Evolutionary conservation across 37 sponge, comb jelly and placozoan genomes (phyloP).

Genomic region (Chondrosia reniformis): DNA sequence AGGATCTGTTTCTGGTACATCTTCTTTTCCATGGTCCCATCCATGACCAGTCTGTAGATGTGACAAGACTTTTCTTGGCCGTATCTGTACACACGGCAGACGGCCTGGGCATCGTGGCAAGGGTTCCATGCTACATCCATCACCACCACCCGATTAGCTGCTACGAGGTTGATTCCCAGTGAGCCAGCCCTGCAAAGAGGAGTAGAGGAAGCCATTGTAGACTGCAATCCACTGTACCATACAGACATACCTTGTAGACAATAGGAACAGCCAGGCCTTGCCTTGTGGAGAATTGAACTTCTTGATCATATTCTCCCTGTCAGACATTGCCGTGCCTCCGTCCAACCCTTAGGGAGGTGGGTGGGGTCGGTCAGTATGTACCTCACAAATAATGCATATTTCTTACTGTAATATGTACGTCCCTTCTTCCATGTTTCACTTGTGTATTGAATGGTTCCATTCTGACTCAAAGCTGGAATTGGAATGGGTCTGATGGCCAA

Average conservation of each 20-base stretch:
- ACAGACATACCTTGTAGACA: conserved; percentile 72
- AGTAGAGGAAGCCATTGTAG: not conserved
- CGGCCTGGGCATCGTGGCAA: conserved; percentile 97
- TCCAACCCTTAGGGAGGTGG: conserved; percentile 62
- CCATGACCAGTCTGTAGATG: conserved; percentile 92
- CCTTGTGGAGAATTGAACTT: conserved; percentile 62
- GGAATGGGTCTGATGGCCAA: conserved; percentile 55
- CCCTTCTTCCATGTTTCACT: conserved; percentile 73
- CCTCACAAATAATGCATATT: not conserved
- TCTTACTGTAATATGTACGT: conserved; percentile 64
- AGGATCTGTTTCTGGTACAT: conserved; percentile 95
- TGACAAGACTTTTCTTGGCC: conserved; percentile 84
- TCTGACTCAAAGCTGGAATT: not conserved
- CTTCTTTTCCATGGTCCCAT: conserved; percentile 87
- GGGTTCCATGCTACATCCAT: conserved; percentile 98
- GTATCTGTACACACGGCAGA: conserved; percentile 93
- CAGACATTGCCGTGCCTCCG: conserved; percentile 64
- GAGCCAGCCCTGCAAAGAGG: conserved; percentile 80
- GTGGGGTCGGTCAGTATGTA: not conserved
- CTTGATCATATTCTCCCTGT: conserved; percentile 65
- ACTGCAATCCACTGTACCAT: not conserved
- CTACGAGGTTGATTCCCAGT: conserved; percentile 91
- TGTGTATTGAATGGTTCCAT: conserved; percentile 36
- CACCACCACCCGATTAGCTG: conserved; percentile 91
- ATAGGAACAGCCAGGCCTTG: conserved; percentile 60